Percentiles rank a stretch among this genome's conserved stretches.
These are phyloP conservation scores for Taeniopygia guttata DNA, from an alignment of 2,797 vertebrate species.

Conservation along the genomic window DNA sequence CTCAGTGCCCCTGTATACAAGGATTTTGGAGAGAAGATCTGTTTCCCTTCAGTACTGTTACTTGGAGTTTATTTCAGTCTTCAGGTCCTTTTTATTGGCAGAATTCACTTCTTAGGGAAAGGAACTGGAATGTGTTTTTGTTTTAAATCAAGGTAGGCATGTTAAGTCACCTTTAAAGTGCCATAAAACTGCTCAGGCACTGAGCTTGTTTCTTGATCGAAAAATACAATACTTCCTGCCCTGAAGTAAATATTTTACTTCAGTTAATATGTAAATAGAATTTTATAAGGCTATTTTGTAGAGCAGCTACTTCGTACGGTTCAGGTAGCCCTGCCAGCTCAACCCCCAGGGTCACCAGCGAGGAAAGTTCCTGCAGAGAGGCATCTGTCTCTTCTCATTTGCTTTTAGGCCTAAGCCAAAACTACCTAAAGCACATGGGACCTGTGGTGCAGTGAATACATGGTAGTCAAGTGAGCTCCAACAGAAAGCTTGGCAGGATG, in stretches of 20 bases:
- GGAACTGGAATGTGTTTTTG: not conserved
- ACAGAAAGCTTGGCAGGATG: not conserved
- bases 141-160: not conserved
- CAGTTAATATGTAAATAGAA: not conserved
- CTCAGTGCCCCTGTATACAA: not conserved
- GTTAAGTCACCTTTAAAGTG: not conserved
- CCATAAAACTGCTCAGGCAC: not conserved
- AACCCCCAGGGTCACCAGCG: not conserved
- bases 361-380: constrained; percentile 26
- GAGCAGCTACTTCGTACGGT: not conserved
- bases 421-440: not conserved
- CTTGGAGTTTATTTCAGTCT: not conserved
- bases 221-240: not conserved
- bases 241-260: not conserved
- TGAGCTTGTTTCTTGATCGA: not conserved
- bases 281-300: not conserved
- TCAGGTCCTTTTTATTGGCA: not conserved
- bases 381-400: constrained; percentile 47
- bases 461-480: not conserved
- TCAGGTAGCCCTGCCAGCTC: not conserved
- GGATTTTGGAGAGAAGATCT: not conserved
- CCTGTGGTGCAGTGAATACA: not conserved
- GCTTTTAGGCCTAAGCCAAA: not conserved
- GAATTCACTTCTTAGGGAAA: not conserved
- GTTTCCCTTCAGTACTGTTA: not conserved